Percentiles rank a stretch among this genome's conserved stretches.
Conservation (phyloP, 2,888 invertebrate species). For the Lordiphosa fenestrarum region DNA sequence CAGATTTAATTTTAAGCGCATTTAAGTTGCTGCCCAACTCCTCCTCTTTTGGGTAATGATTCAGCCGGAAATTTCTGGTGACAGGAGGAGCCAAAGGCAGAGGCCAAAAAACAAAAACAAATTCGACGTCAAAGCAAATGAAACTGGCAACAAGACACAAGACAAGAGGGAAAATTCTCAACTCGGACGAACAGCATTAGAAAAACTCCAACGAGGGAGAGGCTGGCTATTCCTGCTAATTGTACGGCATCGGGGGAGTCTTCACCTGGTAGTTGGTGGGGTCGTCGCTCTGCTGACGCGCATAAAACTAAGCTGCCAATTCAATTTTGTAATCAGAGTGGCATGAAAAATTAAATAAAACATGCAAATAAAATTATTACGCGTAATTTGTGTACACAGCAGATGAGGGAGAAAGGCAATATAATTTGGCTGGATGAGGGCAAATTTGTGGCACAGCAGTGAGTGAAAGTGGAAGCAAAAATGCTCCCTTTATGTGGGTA, state of each 20-base stretch:
- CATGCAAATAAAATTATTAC: conserved; percentile 74
- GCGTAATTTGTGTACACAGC: conserved; percentile 63
- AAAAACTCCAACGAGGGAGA: conserved; percentile 33
- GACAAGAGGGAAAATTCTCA: conserved; percentile 38
- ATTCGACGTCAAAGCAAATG: conserved; percentile 59
- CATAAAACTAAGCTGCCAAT: conserved; percentile 73
- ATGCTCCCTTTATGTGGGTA: too few relatives aligned
- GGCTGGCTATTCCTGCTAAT: conserved; percentile 55
- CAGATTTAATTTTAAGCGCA: conserved; percentile 74
- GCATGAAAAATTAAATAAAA: conserved; percentile 75
- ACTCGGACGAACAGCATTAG: conserved; percentile 65
- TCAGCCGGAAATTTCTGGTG: conserved; percentile 42
- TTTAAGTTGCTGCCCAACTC: conserved; percentile 56
- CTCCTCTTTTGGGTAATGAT: conserved; percentile 32
- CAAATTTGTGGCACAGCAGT: conserved; percentile 2
- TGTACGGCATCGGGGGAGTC: conserved; percentile 59
- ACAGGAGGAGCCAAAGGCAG: conserved; percentile 17
- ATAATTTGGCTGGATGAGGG: conserved; percentile 13
- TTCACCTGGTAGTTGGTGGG: conserved; percentile 21
- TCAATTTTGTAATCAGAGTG: conserved; percentile 73
- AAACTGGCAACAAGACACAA: conserved; percentile 46
- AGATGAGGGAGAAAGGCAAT: conserved; percentile 14
- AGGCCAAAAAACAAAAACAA: conserved; percentile 47
- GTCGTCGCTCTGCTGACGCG: conserved; percentile 42
- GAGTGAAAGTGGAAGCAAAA: not conserved